Base-by-base conservation (phyloP, 2,888 invertebrate genomes). In the Capitulum mitella region DNA sequence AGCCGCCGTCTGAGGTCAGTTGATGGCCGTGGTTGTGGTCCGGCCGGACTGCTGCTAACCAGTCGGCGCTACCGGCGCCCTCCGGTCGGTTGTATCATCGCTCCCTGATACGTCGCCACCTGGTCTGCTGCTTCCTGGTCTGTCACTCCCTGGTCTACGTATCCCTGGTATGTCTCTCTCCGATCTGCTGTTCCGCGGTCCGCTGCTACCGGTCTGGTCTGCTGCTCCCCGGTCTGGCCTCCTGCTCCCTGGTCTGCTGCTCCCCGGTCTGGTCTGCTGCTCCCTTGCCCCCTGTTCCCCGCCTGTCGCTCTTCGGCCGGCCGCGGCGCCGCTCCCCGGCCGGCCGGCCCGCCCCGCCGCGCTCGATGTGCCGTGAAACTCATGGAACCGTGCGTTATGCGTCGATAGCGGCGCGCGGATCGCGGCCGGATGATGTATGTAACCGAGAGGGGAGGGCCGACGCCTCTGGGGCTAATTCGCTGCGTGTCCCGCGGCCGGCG, bases 281-380 rank as follows among this genome's bases (percentile, higher is more conserved):
- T 43, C 43, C 43, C 12, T 43, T 51, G 54, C 54, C n/a, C 26
- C 22, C 54, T 43, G 43, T 43, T 5, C 3, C n/a, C 32, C 32
- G 32, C 61, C 61, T n/a, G n/a, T n/a, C n/a, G 12, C 61, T 10
- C 12, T 32, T 3, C 61, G 12, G 29, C 61, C 32, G 51, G 51
- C 3, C 12, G 6, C 51, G 19, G 51, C 58, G 22, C 70, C 22
- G 34, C 10, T 37, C 16, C 51, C 22, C 51, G 3, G 14, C 19
- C 54, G 54, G 54, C n/a, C 54, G n/a, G 5, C 54, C 22, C 54
- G 54, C 54, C 51, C 54, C 22, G 70, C 12, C 70, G 70, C 37
- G 70, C 70, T 37, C 37, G 70, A 70, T 70, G 70, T 70, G 70
- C 70, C 70, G 70, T 70, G 70, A 70, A 70, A 70, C 70, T 70